A percentile compares a stretch with the other conserved stretches of the same genome.
Evolutionary conservation across 2,888 invertebrate genomes (phyloP).

Genomic region (Oeneis ivallda): DNA sequence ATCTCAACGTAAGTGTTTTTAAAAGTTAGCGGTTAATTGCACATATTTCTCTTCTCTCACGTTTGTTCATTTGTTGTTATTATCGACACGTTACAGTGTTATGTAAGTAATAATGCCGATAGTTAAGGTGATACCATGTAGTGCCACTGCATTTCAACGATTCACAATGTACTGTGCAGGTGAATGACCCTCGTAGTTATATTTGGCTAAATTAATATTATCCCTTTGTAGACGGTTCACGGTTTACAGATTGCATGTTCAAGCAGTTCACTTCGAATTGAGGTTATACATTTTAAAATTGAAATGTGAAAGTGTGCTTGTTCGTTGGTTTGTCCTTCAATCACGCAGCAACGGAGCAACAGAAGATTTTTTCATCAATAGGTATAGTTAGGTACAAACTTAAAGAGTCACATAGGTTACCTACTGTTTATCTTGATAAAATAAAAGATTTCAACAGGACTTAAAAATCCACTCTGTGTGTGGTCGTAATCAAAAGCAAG

Average conservation of each 20-base stretch:
- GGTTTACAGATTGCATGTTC: slow-evolving; percentile 3
- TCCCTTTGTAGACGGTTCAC: neutral
- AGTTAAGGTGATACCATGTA: slow-evolving; percentile 53
- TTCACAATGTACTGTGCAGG: slow-evolving; percentile 53
- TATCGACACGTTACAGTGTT: slow-evolving; percentile 56
- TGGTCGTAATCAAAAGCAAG: too few species aligned
- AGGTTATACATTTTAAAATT: slow-evolving; percentile 1
- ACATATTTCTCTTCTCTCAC: slow-evolving; percentile 43
- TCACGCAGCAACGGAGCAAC: too few species aligned
- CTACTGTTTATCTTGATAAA: too few species aligned
- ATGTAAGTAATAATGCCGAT: slow-evolving; percentile 65
- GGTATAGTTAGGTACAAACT: too few species aligned
- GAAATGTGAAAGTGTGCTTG: too few species aligned
- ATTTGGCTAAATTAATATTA: slow-evolving; percentile 6
- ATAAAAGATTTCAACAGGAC: too few species aligned
- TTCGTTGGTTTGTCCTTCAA: too few species aligned
- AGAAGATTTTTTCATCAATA: too few species aligned
- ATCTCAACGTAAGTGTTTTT: slow-evolving; percentile 46
- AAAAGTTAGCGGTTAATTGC: slow-evolving; percentile 48
- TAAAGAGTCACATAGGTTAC: too few species aligned
- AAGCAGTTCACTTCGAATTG: neutral
- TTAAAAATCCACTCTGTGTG: too few species aligned
- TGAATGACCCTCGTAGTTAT: slow-evolving; percentile 49
- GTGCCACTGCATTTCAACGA: slow-evolving; percentile 49
- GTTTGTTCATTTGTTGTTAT: slow-evolving; percentile 62